These are phyloP conservation scores for Euplexia lucipara DNA, from an alignment of 2,888 invertebrate species.

Conservation along the genomic window DNA sequence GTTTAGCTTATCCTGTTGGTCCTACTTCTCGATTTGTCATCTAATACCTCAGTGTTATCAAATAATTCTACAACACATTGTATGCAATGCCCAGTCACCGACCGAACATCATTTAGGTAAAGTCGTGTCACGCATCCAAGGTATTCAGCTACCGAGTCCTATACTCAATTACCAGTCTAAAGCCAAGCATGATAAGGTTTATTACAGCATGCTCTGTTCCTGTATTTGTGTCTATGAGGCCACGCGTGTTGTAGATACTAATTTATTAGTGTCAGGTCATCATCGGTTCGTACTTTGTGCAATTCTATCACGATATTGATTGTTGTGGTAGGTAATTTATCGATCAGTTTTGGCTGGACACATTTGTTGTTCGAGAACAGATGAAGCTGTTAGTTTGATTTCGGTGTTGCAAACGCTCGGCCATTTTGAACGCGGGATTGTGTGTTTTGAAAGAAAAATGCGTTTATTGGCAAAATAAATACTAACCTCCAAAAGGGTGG, in stretches of 20 bases:
- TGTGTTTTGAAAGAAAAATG: too few relatives aligned
- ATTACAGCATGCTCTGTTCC: constrained; percentile 25
- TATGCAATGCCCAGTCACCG: constrained; percentile 10
- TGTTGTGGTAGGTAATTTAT: constrained; percentile 44
- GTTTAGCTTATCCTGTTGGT: background rate
- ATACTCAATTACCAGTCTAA: constrained; percentile 24
- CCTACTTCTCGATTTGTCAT: too few relatives aligned
- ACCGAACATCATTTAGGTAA: constrained; percentile 40
- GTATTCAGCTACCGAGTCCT: constrained; percentile 14
- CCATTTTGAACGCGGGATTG: constrained; percentile 1
- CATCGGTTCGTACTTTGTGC: constrained; percentile 57
- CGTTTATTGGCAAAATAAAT: too few relatives aligned
- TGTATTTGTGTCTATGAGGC: constrained; percentile 29
- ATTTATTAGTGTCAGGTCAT: constrained; percentile 69
- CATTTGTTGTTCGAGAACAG: constrained; percentile 14
- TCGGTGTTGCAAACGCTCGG: constrained; percentile 1
- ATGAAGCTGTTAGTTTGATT: constrained; percentile 16
- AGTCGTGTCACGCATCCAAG: constrained; percentile 21
- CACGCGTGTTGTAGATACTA: constrained; percentile 55
- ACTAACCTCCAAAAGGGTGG: too few relatives aligned
- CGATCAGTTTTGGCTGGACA: constrained; percentile 31
- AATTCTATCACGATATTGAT: constrained; percentile 54
- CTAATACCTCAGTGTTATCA: background rate
- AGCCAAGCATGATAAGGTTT: background rate
- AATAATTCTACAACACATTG: constrained; percentile 12